Conservation (phyloP, 2,113 vertebrate genomes). For the Origma solitaria region DNA sequence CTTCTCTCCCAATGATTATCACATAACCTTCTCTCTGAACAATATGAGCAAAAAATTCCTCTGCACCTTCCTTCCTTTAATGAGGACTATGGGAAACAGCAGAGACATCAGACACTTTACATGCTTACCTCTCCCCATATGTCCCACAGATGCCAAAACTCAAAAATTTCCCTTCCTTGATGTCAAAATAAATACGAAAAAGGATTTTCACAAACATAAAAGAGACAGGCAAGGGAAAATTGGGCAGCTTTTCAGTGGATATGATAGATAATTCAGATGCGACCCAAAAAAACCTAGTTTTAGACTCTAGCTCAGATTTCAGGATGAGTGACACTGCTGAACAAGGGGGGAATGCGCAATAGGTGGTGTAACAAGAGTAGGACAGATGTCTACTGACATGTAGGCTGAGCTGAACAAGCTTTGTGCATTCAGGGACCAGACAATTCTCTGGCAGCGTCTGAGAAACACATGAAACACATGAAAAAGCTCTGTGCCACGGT, state of each 20-base stretch:
- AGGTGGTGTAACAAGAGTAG: background rate
- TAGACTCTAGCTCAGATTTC: background rate
- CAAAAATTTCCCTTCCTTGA: background rate
- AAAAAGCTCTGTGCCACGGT: background rate
- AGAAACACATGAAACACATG: background rate
- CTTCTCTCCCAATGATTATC: background rate
- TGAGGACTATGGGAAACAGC: background rate
- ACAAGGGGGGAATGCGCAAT: background rate
- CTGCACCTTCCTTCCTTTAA: background rate
- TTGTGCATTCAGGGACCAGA: background rate
- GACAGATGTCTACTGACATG: background rate
- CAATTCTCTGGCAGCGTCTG: background rate
- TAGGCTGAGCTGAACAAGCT: background rate
- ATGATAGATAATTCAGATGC: background rate
- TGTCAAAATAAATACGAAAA: background rate
- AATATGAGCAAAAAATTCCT: background rate
- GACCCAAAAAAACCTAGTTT: background rate
- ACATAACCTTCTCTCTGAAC: background rate
- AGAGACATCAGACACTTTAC: background rate
- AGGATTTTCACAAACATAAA: background rate
- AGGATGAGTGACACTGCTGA: background rate
- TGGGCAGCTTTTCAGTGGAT: background rate
- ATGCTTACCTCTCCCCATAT: background rate
- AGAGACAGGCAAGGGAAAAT: background rate
- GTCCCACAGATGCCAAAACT: background rate